Percentiles rank a stretch among this genome's conserved stretches.
phyloP scores from a whole-genome alignment of 2,113 vertebrate genomes.

The Amphilophus citrinellus region DNA sequence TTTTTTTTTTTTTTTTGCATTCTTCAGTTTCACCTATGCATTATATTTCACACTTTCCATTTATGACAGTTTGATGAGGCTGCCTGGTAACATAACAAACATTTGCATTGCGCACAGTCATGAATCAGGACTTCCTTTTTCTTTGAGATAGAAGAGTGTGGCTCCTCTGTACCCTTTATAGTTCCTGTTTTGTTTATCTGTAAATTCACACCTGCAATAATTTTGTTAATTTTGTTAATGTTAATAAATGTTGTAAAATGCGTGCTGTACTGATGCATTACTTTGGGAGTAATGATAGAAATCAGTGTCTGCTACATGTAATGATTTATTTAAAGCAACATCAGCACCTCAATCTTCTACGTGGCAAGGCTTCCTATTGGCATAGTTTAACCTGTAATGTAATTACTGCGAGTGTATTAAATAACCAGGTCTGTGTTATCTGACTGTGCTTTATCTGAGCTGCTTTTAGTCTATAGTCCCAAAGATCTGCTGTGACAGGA shows the following conservation, averaged over 20 bases:
- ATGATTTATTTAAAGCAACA: constrained; percentile 29
- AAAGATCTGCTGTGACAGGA: constrained; percentile 40
- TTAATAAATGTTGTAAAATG: neutral
- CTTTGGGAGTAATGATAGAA: neutral
- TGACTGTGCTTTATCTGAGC: constrained; percentile 14
- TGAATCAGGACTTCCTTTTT: constrained; percentile 38
- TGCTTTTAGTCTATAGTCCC: constrained; percentile 26
- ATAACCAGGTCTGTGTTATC: constrained; percentile 19
- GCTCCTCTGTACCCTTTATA: neutral
- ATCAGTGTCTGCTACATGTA: neutral
- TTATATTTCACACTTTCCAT: neutral
- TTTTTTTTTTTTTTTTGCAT: rapidly evolving
- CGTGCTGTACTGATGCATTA: neutral
- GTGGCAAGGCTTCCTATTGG: neutral
- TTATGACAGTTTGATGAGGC: neutral
- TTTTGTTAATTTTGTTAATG: neutral
- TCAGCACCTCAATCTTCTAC: neutral
- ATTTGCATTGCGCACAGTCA: neutral
- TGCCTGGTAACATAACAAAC: neutral
- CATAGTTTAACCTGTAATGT: constrained; percentile 15
- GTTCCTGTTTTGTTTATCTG: constrained; percentile 20
- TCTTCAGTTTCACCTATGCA: neutral
- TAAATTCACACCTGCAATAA: neutral
- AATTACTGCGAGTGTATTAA: constrained; percentile 44
- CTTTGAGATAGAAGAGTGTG: neutral